These are phyloP conservation scores for Amblyjoppa fuscipennis DNA, from an alignment of 2,888 invertebrate genomes.

Conservation along the genomic window DNA sequence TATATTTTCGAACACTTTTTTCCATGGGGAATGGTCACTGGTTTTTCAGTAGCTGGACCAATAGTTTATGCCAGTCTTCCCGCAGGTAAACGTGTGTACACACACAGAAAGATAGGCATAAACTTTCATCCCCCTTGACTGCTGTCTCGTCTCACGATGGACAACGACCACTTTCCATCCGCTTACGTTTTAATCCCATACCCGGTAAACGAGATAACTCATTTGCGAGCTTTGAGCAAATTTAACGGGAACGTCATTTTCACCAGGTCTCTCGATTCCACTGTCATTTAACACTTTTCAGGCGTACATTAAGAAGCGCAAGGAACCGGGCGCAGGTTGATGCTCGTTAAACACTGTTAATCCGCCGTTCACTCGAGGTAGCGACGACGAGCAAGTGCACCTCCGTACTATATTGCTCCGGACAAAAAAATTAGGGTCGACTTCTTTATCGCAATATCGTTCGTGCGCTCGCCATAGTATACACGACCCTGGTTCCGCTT, in stretches of 20 bases:
- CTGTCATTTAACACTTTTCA: conserved; percentile 42
- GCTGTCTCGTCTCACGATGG: too few species aligned
- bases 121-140: neutral
- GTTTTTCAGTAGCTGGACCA: too few species aligned
- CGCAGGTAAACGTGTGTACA: too few species aligned
- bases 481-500: conserved; percentile 1
- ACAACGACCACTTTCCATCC: neutral
- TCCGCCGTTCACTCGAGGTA: conserved; percentile 43
- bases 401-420: conserved; percentile 3
- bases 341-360: conserved; percentile 47
- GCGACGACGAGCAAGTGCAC: conserved; percentile 20
- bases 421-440: conserved; percentile 43
- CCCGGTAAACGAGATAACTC: conserved; percentile 41
- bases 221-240: conserved; percentile 28
- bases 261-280: conserved; percentile 27
- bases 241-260: conserved; percentile 43
- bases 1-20: too few species aligned
- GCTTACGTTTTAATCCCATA: conserved; percentile 40
- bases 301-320: neutral
- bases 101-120: neutral
- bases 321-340: conserved; percentile 38
- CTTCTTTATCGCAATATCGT: conserved; percentile 56
- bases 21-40: too few species aligned
- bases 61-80: too few species aligned
- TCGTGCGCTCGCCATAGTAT: conserved; percentile 4